These are phyloP conservation scores for Silurus asotus DNA, from an alignment of 2,113 vertebrate species.

Conservation along the genomic window DNA sequence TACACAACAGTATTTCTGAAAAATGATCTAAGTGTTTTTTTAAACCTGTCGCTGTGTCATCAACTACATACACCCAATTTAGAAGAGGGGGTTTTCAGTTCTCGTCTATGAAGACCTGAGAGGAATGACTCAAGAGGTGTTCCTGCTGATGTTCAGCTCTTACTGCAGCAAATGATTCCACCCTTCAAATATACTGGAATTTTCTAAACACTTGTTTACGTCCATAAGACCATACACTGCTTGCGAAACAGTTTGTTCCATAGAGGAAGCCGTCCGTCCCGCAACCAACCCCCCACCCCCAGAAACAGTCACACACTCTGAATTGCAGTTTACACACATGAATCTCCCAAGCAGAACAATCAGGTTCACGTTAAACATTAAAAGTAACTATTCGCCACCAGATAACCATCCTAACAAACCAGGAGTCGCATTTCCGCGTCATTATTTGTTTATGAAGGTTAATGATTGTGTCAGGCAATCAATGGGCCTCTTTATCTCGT, in stretches of 20 bases:
- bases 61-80: too few species aligned
- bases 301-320: not conserved
- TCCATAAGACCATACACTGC: not conserved
- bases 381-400: slow-evolving; percentile 30
- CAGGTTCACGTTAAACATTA: slow-evolving; percentile 46
- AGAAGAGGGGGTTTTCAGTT: not conserved
- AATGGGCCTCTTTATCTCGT: slow-evolving; percentile 55
- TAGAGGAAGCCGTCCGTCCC: not conserved
- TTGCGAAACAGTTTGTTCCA: not conserved
- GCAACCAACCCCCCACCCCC: not conserved
- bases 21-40: not conserved
- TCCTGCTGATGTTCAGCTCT: not conserved
- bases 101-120: not conserved
- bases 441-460: slow-evolving; percentile 61
- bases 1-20: not conserved
- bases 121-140: too few species aligned
- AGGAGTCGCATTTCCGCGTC: slow-evolving; percentile 33
- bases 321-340: not conserved
- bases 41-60: not conserved
- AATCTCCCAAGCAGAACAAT: slow-evolving; percentile 35
- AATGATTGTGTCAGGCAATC: slow-evolving; percentile 59
- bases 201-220: not conserved
- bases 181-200: not conserved
- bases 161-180: not conserved
- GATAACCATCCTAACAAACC: slow-evolving; percentile 45